Conservation (phyloP, 2,113 vertebrate species). For the Brachypteracias leptosomus region DNA sequence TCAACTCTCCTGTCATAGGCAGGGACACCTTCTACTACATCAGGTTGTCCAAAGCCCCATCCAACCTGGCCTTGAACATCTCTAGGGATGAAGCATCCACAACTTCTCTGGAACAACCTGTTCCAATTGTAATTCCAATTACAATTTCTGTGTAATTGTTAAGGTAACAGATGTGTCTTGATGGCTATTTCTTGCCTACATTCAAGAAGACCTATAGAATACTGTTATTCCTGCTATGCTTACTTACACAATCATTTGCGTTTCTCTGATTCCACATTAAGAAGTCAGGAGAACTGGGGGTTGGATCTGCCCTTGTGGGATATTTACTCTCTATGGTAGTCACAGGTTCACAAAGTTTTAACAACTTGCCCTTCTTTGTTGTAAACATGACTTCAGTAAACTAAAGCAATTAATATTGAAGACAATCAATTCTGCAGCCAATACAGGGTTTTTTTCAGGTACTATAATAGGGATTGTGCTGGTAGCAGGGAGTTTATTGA, state of each 20-base stretch:
- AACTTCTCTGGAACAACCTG: too few species aligned
- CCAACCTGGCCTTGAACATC: too few species aligned
- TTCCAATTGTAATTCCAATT: too few species aligned
- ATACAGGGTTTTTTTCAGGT: background rate
- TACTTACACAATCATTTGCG: slow-evolving; percentile 67
- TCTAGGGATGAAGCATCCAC: too few species aligned
- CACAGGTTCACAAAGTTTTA: background rate
- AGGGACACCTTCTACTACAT: too few species aligned
- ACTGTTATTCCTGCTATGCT: background rate
- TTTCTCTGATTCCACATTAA: background rate
- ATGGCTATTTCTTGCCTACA: background rate
- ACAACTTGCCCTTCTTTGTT: background rate
- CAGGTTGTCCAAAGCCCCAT: too few species aligned
- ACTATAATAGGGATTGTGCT: background rate
- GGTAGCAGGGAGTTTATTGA: background rate
- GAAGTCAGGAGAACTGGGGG: background rate
- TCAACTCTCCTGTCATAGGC: too few species aligned
- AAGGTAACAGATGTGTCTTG: background rate
- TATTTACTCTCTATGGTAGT: background rate
- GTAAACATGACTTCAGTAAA: background rate
- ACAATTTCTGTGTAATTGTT: background rate
- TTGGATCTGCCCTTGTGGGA: fast-evolving
- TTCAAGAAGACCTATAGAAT: background rate
- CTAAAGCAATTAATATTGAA: background rate
- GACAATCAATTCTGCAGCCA: background rate